phyloP scores from a whole-genome alignment of 2,797 vertebrate genomes.

The Crocidura indochinensis region DNA sequence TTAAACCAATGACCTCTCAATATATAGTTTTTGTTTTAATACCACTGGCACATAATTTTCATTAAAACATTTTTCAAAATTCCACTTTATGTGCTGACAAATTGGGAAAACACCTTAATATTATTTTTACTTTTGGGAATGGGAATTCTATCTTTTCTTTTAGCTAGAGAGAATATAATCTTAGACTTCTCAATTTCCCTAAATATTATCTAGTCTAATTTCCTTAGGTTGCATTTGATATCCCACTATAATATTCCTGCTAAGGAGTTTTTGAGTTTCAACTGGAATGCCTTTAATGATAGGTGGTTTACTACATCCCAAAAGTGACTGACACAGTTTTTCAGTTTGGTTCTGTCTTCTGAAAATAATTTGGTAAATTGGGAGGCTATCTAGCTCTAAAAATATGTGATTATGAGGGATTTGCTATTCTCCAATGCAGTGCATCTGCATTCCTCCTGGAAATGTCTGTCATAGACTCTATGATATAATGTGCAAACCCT shows the following conservation, averaged over 20 bases:
- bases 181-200: conserved; percentile 45
- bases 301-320: conserved; percentile 20
- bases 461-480: not conserved
- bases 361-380: conserved; percentile 41
- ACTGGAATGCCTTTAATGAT: conserved; percentile 30
- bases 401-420: conserved; percentile 33
- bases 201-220: conserved; percentile 43
- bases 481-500: not conserved
- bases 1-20: conserved; percentile 10
- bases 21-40: conserved; percentile 36
- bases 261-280: conserved; percentile 47
- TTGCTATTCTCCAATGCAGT: conserved; percentile 37
- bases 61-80: not conserved
- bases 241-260: conserved; percentile 47
- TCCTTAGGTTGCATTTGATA: conserved; percentile 43
- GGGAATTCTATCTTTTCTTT: conserved; percentile 59
- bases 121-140: conserved; percentile 69
- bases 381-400: not conserved
- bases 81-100: conserved; percentile 11
- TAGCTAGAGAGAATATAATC: conserved; percentile 45
- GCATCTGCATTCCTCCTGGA: not conserved
- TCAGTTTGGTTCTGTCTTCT: conserved; percentile 1
- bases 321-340: not conserved
- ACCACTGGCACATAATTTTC: conserved; percentile 45
- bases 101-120: conserved; percentile 43